Conservation (phyloP, 2,113 vertebrate genomes). For the Aix galericulata region DNA sequence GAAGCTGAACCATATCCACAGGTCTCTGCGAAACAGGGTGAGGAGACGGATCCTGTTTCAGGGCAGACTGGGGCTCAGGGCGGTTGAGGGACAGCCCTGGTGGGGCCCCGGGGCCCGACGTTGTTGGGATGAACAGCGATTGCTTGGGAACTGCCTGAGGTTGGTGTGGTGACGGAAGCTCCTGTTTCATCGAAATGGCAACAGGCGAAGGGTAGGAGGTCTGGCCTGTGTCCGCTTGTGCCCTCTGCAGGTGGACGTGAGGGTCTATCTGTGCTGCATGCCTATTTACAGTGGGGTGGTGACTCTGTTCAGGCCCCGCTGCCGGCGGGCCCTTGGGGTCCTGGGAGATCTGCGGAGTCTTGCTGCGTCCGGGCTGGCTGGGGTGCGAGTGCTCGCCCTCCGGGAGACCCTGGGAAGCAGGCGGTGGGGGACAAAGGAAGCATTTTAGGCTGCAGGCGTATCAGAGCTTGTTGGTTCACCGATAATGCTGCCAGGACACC, state of each 20-base stretch:
- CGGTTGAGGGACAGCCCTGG: conserved; percentile 75
- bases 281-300: conserved; percentile 73
- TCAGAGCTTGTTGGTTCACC: fast-evolving
- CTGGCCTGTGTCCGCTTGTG: conserved; percentile 81
- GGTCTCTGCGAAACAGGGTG: conserved; percentile 82
- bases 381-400: conserved; percentile 85
- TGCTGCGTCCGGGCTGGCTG: conserved; percentile 77
- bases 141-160: conserved; percentile 77
- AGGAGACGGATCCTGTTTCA: conserved; percentile 81
- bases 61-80: conserved; percentile 71
- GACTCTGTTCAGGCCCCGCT: conserved; percentile 76
- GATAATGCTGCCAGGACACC: not conserved
- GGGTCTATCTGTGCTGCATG: conserved; percentile 84
- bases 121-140: conserved; percentile 77
- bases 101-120: conserved; percentile 64
- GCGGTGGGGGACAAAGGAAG: not conserved
- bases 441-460: fast-evolving
- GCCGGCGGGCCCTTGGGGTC: conserved; percentile 82
- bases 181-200: conserved; percentile 84
- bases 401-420: conserved; percentile 72
- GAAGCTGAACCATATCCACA: conserved; percentile 93
- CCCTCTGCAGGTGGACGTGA: conserved; percentile 81
- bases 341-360: conserved; percentile 85
- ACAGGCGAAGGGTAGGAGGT: conserved; percentile 89
- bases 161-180: conserved; percentile 76